phyloP scores from a whole-genome alignment of 1,140 invertebrate genomes.

The Cyrtorhinus lividipennis region DNA sequence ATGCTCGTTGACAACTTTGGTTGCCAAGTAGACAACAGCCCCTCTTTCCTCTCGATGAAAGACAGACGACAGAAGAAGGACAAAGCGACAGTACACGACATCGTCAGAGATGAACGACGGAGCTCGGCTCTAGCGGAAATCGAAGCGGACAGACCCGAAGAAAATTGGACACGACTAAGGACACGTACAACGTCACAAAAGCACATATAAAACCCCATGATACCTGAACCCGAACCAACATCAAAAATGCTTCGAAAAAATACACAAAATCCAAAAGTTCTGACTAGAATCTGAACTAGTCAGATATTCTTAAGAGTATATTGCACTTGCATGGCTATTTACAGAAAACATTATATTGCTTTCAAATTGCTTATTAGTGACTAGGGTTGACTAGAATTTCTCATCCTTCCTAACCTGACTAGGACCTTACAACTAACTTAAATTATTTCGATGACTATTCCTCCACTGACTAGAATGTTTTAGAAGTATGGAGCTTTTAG shows the following conservation, averaged over 20 bases:
- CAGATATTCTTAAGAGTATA: constrained; percentile 7
- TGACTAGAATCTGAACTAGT: not conserved
- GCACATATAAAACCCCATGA: not conserved
- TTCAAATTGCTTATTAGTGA: not conserved
- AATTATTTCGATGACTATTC: constrained; percentile 7
- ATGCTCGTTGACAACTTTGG: too few relatives aligned
- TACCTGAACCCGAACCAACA: too few relatives aligned
- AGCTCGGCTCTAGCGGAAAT: constrained; percentile 19
- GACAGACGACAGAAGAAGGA: not conserved
- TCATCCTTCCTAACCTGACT: constrained; percentile 11
- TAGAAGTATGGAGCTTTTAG: constrained; percentile 11
- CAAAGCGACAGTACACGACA: constrained; percentile 20
- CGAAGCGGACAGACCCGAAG: constrained; percentile 11
- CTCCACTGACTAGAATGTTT: constrained; percentile 15
- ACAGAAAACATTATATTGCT: constrained; percentile 9
- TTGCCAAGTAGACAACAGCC: not conserved
- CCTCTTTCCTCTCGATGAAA: too few relatives aligned
- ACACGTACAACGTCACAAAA: not conserved
- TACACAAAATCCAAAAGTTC: not conserved
- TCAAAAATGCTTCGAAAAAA: not conserved
- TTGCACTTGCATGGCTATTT: constrained; percentile 15
- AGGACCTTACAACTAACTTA: constrained; percentile 10
- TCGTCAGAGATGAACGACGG: constrained; percentile 13
- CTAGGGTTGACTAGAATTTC: constrained; percentile 12
- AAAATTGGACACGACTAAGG: not conserved